Evolutionary conservation across 2,888 invertebrate species (phyloP), one percentile per base, ranked within the genome.

Genomic region (Odontocerum albicorne): DNA sequence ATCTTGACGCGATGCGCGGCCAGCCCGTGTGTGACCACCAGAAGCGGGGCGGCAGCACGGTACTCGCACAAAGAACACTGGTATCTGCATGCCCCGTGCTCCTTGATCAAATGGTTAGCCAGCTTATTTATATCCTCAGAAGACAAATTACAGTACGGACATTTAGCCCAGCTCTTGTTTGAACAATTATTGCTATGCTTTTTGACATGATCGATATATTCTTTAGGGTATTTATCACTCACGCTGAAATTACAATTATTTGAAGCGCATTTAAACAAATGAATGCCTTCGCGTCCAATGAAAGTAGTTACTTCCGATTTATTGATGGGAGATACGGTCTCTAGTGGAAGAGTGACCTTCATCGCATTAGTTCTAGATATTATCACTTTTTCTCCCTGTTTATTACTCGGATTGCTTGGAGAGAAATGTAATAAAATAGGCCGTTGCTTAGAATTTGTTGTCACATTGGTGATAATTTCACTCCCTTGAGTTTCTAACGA

Each of bases 1-100:
- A 63, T 59, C 6, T 63, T 39, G 2, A 55, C 60, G 1, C 65
- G 64, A 55, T 80, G 80, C 2, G 66, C 65, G 12, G 71, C 66
- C 10, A 66, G 62, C 36, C 81, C 79, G 68, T 89, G 88, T 3
- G 81, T 70, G 13, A 77, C 73, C 0, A 88, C 84, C 42, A 85
- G 80, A 49, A 82, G 81, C 42, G 77, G 75, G 0, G 78, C 72
- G 1, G 78, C 70, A 0, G 84, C 83, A 43, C 88, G 73, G 67
- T 88, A 89, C 64, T 88, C 83, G 65, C 90, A 90, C 61, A 80
- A 75, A 2, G 71, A 72, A 64, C 90, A 90, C 21, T 82, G 82
- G 63, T 71, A 87, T 20, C 75, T 72, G 63, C 87, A 85, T 49
- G 74, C 70, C 0, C 77, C 78, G 64, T 90, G 89, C 27, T 73